phyloP scores from a whole-genome alignment of 2,888 invertebrate species.

The Didymodactylos carnosus region DNA sequence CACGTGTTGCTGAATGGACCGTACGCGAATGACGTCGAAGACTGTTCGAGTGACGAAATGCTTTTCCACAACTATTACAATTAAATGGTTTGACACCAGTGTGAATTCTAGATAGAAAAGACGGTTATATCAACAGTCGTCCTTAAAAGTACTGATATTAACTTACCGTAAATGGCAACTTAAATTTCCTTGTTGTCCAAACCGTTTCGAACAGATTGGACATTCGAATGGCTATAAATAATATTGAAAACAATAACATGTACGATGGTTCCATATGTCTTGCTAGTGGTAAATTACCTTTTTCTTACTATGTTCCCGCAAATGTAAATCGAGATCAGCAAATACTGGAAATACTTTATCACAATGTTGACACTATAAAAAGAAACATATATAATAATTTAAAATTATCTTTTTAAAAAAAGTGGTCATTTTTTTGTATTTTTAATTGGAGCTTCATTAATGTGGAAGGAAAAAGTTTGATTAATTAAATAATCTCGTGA shows the following conservation, averaged over 20 bases:
- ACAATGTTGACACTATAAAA: neutral
- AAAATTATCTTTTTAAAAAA: neutral
- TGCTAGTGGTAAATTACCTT: too few species aligned
- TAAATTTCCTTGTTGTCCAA: constrained; percentile 1
- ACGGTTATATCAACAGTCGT: too few species aligned
- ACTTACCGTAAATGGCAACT: neutral
- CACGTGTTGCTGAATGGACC: neutral
- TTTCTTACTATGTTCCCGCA: neutral
- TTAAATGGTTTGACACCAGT: neutral
- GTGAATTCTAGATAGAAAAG: too few species aligned
- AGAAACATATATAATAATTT: neutral
- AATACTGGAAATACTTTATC: neutral
- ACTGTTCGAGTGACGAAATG: constrained; percentile 1
- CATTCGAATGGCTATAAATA: neutral
- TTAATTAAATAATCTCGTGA: too few species aligned
- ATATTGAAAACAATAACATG: neutral
- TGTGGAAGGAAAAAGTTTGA: too few species aligned
- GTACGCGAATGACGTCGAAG: neutral
- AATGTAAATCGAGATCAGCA: neutral
- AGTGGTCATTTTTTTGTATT: neutral
- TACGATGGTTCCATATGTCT: neutral
- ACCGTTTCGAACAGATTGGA: neutral
- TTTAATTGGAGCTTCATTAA: too few species aligned
- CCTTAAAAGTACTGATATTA: too few species aligned
- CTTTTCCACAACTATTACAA: neutral